Conservation (phyloP, 2,113 vertebrate genomes). For the Procavia capensis region DNA sequence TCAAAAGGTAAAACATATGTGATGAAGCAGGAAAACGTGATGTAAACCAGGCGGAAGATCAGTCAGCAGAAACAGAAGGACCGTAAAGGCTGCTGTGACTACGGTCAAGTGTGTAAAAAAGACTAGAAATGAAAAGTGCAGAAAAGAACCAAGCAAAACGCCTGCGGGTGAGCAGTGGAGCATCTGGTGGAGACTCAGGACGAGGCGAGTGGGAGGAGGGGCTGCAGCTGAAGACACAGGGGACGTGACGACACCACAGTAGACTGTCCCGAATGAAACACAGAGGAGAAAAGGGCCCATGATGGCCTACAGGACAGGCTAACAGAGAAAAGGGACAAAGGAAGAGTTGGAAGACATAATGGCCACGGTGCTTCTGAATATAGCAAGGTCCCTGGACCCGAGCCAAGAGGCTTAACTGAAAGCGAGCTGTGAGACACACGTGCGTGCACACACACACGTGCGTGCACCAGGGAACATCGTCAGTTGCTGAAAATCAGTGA, state of each 20-base stretch:
- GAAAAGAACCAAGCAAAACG: neutral
- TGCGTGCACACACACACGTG: neutral
- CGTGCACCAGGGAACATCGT: neutral
- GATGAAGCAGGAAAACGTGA: neutral
- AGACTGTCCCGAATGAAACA: neutral
- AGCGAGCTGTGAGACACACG: neutral
- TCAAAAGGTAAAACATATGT: neutral
- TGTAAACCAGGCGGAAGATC: neutral
- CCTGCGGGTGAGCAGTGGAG: neutral
- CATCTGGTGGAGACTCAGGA: neutral
- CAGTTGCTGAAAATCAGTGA: neutral
- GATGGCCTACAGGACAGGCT: no score
- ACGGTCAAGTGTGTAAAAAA: neutral
- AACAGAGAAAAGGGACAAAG: neutral
- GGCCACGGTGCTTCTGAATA: neutral
- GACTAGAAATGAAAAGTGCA: neutral
- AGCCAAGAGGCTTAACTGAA: neutral
- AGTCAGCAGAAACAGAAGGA: neutral
- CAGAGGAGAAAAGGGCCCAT: neutral
- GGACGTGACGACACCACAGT: no score
- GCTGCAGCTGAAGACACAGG: neutral
- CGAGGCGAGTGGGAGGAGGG: neutral
- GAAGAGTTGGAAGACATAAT: neutral
- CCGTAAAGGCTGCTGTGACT: fast-evolving
- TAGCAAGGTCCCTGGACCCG: neutral